Evolutionary conservation across 2,113 vertebrate species (phyloP).

Genomic region (Xyliphius kryptos): DNA sequence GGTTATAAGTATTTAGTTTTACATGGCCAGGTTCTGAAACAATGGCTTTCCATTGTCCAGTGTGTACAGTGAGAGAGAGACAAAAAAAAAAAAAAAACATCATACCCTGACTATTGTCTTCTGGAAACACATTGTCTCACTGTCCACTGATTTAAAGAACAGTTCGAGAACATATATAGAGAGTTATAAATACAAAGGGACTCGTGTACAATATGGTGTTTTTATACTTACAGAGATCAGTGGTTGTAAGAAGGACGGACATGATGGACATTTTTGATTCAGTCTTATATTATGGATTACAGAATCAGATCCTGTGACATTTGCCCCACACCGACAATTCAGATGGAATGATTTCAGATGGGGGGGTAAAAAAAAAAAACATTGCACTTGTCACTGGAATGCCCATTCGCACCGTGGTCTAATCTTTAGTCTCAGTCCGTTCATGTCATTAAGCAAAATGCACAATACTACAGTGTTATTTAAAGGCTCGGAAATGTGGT

Average conservation of each 20-base stretch:
- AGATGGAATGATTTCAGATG: too few relatives aligned
- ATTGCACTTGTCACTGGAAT: too few relatives aligned
- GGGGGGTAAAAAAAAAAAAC: too few relatives aligned
- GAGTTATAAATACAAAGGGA: conserved; percentile 53
- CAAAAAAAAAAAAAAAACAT: conserved; percentile 54
- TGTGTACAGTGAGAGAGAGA: conserved; percentile 78
- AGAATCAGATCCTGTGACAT: conserved; percentile 59
- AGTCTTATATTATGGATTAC: conserved; percentile 74
- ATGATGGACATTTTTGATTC: conserved; percentile 68
- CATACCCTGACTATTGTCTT: conserved; percentile 48
- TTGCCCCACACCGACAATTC: too few relatives aligned
- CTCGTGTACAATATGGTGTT: conserved; percentile 90
- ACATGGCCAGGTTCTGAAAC: conserved; percentile 81
- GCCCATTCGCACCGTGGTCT: too few relatives aligned
- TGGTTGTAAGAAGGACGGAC: conserved; percentile 75
- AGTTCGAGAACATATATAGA: conserved; percentile 58
- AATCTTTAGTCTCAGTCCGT: conserved; percentile 33
- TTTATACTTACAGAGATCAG: conserved; percentile 92
- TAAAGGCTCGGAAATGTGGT: conserved; percentile 25
- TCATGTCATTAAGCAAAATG: conserved; percentile 41
- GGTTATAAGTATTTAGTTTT: conserved; percentile 71
- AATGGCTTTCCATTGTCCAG: conserved; percentile 79
- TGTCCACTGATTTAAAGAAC: conserved; percentile 54
- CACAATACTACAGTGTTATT: conserved; percentile 44
- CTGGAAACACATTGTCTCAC: conserved; percentile 60